These are phyloP conservation scores for Sebastes aleutianus DNA, from an alignment of 2,797 vertebrate species.

Conservation along the genomic window DNA sequence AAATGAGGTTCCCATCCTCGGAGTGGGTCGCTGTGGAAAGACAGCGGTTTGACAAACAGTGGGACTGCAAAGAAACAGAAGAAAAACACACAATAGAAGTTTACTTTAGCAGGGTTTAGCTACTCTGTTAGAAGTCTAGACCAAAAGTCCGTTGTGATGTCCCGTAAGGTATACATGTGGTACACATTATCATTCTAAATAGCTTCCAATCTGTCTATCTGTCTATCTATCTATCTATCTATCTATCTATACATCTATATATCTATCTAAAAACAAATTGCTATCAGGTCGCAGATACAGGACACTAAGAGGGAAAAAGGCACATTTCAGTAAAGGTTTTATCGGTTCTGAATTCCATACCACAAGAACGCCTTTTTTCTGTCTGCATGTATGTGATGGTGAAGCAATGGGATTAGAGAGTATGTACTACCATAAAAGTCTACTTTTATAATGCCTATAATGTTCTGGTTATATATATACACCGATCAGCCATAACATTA, in stretches of 20 bases:
- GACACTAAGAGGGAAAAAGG: neutral
- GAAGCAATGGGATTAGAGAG: neutral
- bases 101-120: neutral
- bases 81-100: neutral
- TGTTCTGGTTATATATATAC: too few relatives aligned
- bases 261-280: too few relatives aligned
- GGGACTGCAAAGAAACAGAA: neutral
- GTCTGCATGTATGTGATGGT: neutral
- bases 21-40: conserved; percentile 8
- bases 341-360: neutral
- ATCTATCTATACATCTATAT: too few relatives aligned
- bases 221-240: too few relatives aligned
- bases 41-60: neutral
- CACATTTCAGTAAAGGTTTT: neutral
- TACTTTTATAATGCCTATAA: too few relatives aligned
- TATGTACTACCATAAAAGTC: too few relatives aligned
- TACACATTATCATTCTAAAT: neutral
- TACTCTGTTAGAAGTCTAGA: neutral
- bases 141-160: neutral
- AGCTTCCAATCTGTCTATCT: neutral
- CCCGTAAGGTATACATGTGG: neutral
- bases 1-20: conserved; percentile 72
- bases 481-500: too few relatives aligned
- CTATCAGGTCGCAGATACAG: neutral
- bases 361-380: neutral